These are phyloP conservation scores for Ctena decussata DNA, from an alignment of 2,888 invertebrate genomes.

Conservation along the genomic window DNA sequence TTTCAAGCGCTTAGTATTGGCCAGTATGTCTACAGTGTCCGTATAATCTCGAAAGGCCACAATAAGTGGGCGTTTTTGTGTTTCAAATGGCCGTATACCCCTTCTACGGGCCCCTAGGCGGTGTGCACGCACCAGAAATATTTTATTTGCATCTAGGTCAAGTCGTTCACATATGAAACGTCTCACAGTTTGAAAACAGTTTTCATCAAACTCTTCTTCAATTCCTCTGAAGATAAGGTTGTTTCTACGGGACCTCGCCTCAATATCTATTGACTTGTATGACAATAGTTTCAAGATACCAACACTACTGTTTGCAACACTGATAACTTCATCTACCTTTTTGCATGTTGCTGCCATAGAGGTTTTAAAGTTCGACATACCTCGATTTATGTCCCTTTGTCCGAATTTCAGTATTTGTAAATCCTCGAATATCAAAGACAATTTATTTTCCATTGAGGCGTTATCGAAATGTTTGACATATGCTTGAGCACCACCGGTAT, in stretches of 20 bases:
- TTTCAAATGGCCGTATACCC: background rate
- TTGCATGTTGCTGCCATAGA: background rate
- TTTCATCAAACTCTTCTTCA: conserved; percentile 22
- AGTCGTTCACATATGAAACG: conserved; percentile 8
- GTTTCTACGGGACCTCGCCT: conserved; percentile 26
- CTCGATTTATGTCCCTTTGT: background rate
- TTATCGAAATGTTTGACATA: background rate
- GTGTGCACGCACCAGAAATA: conserved; percentile 21
- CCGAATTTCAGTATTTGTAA: background rate
- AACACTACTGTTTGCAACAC: conserved; percentile 7
- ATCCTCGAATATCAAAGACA: background rate
- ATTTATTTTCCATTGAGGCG: background rate
- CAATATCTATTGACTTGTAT: conserved; percentile 35
- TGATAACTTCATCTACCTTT: conserved; percentile 5
- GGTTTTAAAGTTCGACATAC: background rate
- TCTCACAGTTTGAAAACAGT: conserved; percentile 10
- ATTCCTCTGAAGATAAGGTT: conserved; percentile 26
- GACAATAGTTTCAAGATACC: conserved; percentile 22
- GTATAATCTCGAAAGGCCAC: background rate
- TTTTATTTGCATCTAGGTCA: conserved; percentile 8
- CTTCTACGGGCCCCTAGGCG: background rate
- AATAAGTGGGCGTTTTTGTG: background rate
- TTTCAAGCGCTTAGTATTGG: background rate
- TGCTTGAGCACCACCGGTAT: background rate
- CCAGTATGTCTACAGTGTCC: background rate